Evolutionary conservation across 2,113 vertebrate genomes (phyloP).

Genomic region (Dromaius novaehollandiae): DNA sequence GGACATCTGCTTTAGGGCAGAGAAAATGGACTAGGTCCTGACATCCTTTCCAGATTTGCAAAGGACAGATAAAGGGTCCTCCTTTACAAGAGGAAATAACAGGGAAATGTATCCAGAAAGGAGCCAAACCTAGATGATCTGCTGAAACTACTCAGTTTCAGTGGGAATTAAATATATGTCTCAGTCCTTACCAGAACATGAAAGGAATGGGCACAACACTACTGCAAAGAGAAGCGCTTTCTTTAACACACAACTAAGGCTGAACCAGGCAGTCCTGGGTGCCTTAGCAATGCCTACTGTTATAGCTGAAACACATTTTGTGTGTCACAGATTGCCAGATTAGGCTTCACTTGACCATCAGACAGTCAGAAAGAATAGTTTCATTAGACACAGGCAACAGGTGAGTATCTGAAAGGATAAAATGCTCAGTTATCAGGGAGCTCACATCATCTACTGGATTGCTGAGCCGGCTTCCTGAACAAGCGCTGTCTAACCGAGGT

Average conservation of each 20-base stretch:
- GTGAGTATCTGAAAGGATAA: neutral
- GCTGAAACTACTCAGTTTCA: neutral
- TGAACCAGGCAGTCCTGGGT: neutral
- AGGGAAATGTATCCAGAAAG: neutral
- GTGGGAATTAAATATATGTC: neutral
- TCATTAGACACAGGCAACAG: neutral
- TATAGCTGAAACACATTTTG: neutral
- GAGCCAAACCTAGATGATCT: neutral
- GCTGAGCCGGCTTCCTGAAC: neutral
- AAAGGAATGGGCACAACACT: neutral
- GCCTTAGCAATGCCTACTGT: neutral
- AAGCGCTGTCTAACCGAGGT: neutral
- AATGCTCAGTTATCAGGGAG: neutral
- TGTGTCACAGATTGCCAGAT: neutral
- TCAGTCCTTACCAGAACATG: neutral
- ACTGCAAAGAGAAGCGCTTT: neutral
- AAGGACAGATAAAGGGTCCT: neutral
- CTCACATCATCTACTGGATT: conserved; percentile 39
- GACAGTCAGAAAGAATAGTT: neutral
- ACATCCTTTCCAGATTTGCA: neutral
- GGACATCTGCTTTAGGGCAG: neutral
- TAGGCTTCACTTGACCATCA: neutral
- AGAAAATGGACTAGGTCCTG: neutral
- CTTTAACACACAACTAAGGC: neutral
- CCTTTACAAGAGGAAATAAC: neutral